Percentiles rank a stretch among this genome's conserved stretches.
phyloP scores from a whole-genome alignment of 2,797 vertebrate genomes.

The Geotrypetes seraphini region DNA sequence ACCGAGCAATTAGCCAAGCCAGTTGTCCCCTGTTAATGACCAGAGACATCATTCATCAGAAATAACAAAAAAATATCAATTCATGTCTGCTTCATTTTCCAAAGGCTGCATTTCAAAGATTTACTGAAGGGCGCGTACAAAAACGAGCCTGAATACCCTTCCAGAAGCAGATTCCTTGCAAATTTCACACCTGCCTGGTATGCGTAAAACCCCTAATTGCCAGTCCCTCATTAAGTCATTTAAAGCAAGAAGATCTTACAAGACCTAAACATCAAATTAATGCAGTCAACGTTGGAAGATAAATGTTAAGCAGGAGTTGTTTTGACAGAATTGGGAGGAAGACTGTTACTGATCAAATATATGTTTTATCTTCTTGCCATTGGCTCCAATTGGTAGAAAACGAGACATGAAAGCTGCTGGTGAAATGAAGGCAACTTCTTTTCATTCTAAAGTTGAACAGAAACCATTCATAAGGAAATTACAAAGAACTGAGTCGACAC shows the following conservation, averaged over 20 bases:
- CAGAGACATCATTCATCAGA: neutral
- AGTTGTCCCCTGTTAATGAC: conserved; percentile 4
- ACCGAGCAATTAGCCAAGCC: conserved; percentile 4
- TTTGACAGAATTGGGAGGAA: neutral
- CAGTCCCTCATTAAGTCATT: conserved; percentile 1
- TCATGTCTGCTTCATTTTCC: too few species aligned
- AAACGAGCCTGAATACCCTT: neutral
- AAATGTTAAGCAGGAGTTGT: neutral
- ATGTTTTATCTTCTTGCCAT: neutral
- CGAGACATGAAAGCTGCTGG: neutral
- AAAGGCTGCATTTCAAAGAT: neutral
- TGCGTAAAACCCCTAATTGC: conserved; percentile 8
- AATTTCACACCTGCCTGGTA: neutral
- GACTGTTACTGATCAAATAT: neutral
- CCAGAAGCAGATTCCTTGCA: neutral
- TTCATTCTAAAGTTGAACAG: too few species aligned
- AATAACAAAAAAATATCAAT: neutral
- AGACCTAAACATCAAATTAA: neutral
- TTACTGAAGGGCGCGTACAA: neutral
- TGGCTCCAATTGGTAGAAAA: neutral
- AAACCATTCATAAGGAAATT: too few species aligned
- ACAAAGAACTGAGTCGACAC: too few species aligned
- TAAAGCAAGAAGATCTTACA: neutral
- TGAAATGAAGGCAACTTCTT: too few species aligned
- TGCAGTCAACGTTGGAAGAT: accelerated